These are phyloP conservation scores for Drosophila prostipennis DNA, from an alignment of 2,888 invertebrate species.

Conservation along the genomic window DNA sequence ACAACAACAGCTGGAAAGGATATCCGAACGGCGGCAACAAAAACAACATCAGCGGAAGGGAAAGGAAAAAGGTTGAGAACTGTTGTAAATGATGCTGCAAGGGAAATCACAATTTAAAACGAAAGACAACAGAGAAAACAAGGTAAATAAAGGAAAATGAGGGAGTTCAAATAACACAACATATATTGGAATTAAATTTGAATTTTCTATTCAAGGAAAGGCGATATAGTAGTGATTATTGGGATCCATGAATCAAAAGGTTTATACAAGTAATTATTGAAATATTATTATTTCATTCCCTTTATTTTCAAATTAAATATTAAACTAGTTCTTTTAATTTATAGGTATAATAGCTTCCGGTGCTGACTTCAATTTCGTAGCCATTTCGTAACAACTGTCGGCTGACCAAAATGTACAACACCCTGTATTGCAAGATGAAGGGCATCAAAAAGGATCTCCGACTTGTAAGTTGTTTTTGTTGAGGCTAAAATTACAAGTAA, in stretches of 20 bases:
- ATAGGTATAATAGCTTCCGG: not conserved
- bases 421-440: not conserved
- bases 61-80: constrained; percentile 22
- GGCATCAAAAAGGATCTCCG: constrained; percentile 30
- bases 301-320: no score
- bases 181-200: constrained; percentile 1
- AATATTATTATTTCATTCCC: no score
- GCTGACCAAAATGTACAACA: not conserved
- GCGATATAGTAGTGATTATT: no score
- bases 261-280: no score
- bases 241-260: no score
- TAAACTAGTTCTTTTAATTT: no score
- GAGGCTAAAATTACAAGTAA: constrained; percentile 79
- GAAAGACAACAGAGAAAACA: constrained; percentile 24
- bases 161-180: constrained; percentile 7
- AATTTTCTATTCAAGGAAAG: no score
- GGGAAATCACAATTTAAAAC: constrained; percentile 63
- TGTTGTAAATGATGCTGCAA: constrained; percentile 57
- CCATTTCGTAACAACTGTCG: not conserved
- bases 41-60: constrained; percentile 37
- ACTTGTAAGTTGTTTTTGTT: constrained; percentile 53
- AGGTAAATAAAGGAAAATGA: constrained; percentile 9
- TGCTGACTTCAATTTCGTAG: not conserved
- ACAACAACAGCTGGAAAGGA: constrained; percentile 45
- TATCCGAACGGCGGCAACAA: constrained; percentile 1